phyloP scores from a whole-genome alignment of 2,888 invertebrate genomes.

The Athalia circularis region DNA sequence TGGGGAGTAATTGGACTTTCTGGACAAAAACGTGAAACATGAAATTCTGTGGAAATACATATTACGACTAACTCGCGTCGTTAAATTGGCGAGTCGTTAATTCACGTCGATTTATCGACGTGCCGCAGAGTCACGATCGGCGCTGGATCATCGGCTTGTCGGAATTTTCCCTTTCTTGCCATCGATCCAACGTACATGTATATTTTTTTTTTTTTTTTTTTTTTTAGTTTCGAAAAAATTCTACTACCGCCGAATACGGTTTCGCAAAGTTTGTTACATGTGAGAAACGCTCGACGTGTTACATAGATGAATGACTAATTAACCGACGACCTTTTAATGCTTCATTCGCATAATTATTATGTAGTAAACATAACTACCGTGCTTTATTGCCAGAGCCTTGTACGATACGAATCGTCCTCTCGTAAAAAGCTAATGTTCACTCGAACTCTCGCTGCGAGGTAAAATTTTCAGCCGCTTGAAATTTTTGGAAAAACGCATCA shows the following conservation, averaged over 20 bases:
- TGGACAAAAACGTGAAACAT: neutral
- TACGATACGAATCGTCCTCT: neutral
- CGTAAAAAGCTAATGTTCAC: neutral
- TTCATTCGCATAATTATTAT: conserved; percentile 24
- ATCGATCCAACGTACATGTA: neutral
- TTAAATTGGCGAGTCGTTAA: conserved; percentile 15
- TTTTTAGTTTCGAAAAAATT: neutral
- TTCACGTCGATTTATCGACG: conserved; percentile 16
- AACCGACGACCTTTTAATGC: conserved; percentile 26
- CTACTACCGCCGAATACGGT: conserved; percentile 13
- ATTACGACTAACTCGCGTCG: neutral
- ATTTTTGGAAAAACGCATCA: too few species aligned
- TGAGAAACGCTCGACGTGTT: neutral
- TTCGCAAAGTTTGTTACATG: neutral
- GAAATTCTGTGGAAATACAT: neutral
- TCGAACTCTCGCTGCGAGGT: too few species aligned
- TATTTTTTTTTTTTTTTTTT: too few species aligned
- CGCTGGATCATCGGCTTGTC: conserved; percentile 3
- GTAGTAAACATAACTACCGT: conserved; percentile 17
- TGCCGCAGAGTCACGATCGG: neutral
- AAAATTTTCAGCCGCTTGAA: too few species aligned
- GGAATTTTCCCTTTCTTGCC: neutral
- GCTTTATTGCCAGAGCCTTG: conserved; percentile 9
- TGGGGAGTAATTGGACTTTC: conserved; percentile 15
- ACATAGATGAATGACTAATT: conserved; percentile 37